Conservation (phyloP, 2,797 vertebrate species). For the Epinephelus awoara region DNA sequence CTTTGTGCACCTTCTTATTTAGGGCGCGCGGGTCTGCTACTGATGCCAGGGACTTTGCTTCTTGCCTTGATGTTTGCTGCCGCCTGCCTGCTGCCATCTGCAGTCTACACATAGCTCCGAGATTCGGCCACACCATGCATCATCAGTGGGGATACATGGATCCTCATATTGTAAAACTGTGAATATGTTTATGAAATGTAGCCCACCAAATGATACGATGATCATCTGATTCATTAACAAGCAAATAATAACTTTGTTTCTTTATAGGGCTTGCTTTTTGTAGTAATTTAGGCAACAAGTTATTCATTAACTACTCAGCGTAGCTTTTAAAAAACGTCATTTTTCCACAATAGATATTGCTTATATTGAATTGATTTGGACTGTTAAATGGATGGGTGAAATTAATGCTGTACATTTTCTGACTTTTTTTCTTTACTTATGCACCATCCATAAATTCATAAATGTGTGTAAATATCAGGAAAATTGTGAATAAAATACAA, state of each 20-base stretch:
- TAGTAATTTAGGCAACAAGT: not conserved
- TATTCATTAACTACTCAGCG: not conserved
- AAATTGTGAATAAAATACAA: constrained; percentile 64
- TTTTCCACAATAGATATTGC: not conserved
- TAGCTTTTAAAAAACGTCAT: not conserved
- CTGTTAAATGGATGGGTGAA: not conserved
- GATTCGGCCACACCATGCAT: not conserved
- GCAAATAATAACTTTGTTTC: constrained; percentile 18
- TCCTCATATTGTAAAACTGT: constrained; percentile 36
- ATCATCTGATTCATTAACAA: not conserved
- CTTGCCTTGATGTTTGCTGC: constrained; percentile 52
- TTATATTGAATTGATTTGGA: not conserved
- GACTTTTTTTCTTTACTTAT: constrained; percentile 31
- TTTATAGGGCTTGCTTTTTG: not conserved
- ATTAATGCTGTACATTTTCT: constrained; percentile 1
- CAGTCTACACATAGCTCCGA: constrained; percentile 21
- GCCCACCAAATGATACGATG: not conserved
- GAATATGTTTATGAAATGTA: constrained; percentile 39
- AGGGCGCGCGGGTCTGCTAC: constrained; percentile 50
- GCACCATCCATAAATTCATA: constrained; percentile 14
- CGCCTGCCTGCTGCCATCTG: constrained; percentile 50
- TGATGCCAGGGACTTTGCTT: constrained; percentile 50
- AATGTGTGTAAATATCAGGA: constrained; percentile 51
- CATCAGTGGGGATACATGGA: not conserved
- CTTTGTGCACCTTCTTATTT: not conserved